Evolutionary conservation across 2,888 invertebrate genomes (phyloP), one percentile per base, ranked within the genome.

Genomic region (Nymphalis c-album): DNA sequence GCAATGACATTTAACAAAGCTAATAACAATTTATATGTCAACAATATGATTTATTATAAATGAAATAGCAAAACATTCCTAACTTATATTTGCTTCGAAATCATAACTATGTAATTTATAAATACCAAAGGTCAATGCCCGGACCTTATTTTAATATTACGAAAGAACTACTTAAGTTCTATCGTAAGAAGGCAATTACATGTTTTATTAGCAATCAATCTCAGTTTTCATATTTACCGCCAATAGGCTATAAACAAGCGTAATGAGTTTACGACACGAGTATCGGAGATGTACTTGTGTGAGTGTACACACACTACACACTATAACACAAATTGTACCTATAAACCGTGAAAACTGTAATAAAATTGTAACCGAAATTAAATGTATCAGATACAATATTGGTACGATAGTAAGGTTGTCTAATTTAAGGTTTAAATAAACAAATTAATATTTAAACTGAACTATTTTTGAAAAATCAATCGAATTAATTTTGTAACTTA

Each of bases 171-270:
- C 73, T 76, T 74, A 72, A 71, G 63, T 66, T 64, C 68, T 70
- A 69, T 73, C 70, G 69, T 67, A 68, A 71, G 63, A 72, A 76
- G 72, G 78, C 80, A 83, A 84, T 85, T 82, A 82, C 74, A 48
- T 82, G 85, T 86, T 87, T 85, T 84, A 84, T 78, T 71, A 68
- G 75, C 83, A 81, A 86, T 87, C 86, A 84, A 87, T 86, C 84
- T 81, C 59, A 50, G 40, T 60, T 74, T 77, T 78, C 75, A 75
- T 73, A 77, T 78, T 77, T 72, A 77, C 78, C 77, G 75, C 78
- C 53, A 53, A 80, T 79, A 74, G 26, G 78, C 74, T 78, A 80
- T 81, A 77, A 73, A 67, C 58, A 58, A 62, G 61, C 71, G 69
- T 75, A 76, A 76, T 72, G 62, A 58, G 68, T 63, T 67, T 69